phyloP scores from a whole-genome alignment of 2,888 invertebrate species.

The Stegophylla sp. region DNA sequence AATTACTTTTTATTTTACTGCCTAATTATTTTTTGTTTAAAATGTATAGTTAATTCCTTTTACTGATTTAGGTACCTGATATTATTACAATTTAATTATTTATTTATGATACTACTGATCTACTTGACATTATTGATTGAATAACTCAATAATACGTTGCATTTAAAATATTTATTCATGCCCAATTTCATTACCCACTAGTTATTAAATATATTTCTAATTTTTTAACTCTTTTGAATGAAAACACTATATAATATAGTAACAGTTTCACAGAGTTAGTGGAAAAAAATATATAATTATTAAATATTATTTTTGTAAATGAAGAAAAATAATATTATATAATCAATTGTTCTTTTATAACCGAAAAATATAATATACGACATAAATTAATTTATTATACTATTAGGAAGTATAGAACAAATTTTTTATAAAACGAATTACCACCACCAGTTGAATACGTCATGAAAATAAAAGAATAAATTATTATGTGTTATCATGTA shows the following conservation, averaged over 20 bases:
- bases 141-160: too few relatives aligned
- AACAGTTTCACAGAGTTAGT: neutral
- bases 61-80: too few relatives aligned
- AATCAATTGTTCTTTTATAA: neutral
- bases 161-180: too few relatives aligned
- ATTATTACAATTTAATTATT: too few relatives aligned
- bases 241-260: too few relatives aligned
- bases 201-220: neutral
- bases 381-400: neutral
- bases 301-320: neutral
- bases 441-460: neutral
- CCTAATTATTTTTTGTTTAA: too few relatives aligned
- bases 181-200: too few relatives aligned
- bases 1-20: too few relatives aligned
- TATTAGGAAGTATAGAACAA: neutral
- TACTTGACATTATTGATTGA: too few relatives aligned
- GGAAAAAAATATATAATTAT: neutral
- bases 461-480: neutral
- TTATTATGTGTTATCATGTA: conserved; percentile 2
- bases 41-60: too few relatives aligned
- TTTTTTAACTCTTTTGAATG: neutral
- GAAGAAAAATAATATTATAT: neutral
- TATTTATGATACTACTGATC: too few relatives aligned
- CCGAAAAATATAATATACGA: neutral
- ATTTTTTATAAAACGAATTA: neutral